Evolutionary conservation across 2,888 invertebrate species (phyloP).

Genomic region (Limenitis camilla): DNA sequence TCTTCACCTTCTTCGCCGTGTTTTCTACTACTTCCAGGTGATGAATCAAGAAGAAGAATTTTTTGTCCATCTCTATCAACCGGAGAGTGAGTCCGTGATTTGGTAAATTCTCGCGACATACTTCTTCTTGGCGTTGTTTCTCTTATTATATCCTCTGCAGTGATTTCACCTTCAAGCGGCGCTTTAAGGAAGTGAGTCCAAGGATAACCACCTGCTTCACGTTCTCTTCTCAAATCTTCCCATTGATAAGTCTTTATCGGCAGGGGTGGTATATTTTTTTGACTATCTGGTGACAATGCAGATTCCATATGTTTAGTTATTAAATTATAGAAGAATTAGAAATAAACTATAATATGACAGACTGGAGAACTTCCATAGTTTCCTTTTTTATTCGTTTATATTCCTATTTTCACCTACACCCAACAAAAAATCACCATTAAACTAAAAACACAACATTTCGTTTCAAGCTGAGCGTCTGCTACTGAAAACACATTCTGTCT

Average conservation of each 20-base stretch:
- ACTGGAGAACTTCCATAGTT: slow-evolving; percentile 31
- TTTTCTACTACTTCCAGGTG: slow-evolving; percentile 68
- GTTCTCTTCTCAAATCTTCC: slow-evolving; percentile 84
- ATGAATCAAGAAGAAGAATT: slow-evolving; percentile 65
- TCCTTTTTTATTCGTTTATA: slow-evolving; percentile 24
- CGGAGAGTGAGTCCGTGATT: slow-evolving; percentile 63
- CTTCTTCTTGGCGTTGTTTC: slow-evolving; percentile 64
- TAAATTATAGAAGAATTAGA: slow-evolving; percentile 11
- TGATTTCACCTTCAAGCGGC: slow-evolving; percentile 69
- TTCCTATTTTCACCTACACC: slow-evolving; percentile 44
- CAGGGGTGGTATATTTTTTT: slow-evolving; percentile 74
- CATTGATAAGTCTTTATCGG: slow-evolving; percentile 86
- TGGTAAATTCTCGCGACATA: slow-evolving; percentile 65
- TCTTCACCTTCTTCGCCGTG: slow-evolving; percentile 64
- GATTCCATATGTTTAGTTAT: slow-evolving; percentile 70
- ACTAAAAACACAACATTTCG: slow-evolving; percentile 72
- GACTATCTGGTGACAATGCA: slow-evolving; percentile 71
- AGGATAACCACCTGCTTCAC: slow-evolving; percentile 83
- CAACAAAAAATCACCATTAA: slow-evolving; percentile 54
- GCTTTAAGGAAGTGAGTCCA: slow-evolving; percentile 86
- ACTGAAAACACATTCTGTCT: slow-evolving; percentile 66
- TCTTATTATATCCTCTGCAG: slow-evolving; percentile 67
- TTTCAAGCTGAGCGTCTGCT: slow-evolving; percentile 60
- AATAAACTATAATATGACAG: slow-evolving; percentile 21
- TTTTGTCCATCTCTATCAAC: slow-evolving; percentile 51